Conservation (phyloP, 2,888 invertebrate species). For the Melinaea menophilus region DNA sequence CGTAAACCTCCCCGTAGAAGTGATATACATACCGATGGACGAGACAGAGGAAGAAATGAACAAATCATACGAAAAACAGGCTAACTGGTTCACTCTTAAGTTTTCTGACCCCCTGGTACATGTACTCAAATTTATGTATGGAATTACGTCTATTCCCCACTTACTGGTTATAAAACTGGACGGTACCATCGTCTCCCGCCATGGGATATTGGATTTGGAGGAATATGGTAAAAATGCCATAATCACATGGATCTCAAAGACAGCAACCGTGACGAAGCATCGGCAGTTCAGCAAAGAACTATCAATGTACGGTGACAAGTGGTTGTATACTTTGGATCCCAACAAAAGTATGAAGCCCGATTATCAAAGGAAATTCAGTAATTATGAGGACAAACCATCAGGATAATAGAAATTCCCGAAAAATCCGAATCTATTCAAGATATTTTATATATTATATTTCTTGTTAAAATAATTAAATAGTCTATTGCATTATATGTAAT, state of each 20-base stretch:
- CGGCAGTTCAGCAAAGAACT: conserved; percentile 48
- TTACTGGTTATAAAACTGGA: conserved; percentile 49
- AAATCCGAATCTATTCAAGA: no score
- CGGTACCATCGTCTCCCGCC: conserved; percentile 50
- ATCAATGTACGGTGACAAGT: conserved; percentile 50
- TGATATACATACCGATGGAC: conserved; percentile 61
- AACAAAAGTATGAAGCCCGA: conserved; percentile 28
- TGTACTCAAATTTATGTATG: conserved; percentile 50
- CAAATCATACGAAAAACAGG: conserved; percentile 49
- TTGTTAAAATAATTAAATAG: no score
- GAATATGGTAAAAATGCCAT: conserved; percentile 60
- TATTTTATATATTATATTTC: no score
- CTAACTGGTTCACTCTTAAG: conserved; percentile 65
- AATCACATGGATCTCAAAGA: conserved; percentile 55
- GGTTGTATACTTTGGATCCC: conserved; percentile 43
- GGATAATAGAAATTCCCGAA: no score
- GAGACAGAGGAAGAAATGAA: conserved; percentile 45
- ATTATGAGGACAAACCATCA: no score
- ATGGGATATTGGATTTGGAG: conserved; percentile 58
- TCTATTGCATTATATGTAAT: no score
- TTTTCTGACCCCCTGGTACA: conserved; percentile 51
- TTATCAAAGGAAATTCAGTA: conserved; percentile 43
- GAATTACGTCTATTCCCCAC: conserved; percentile 53
- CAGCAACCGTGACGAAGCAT: conserved; percentile 35
- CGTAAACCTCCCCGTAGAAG: conserved; percentile 60